These are phyloP conservation scores for Temnothorax ravouxi DNA, from an alignment of 2,888 invertebrate species.

Conservation along the genomic window DNA sequence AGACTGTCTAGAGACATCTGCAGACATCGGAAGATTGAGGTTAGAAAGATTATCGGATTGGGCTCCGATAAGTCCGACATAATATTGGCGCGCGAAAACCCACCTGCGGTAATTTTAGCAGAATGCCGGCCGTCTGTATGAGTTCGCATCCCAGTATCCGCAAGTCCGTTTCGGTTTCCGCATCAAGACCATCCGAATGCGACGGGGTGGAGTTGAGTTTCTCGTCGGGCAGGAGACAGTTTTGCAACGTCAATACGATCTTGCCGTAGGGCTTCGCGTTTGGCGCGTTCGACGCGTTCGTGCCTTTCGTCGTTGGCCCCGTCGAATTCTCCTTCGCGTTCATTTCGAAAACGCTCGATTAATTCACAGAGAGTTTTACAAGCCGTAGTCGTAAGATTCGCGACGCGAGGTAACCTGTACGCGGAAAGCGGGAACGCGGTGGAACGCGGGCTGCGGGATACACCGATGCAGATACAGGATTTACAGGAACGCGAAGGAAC, in stretches of 20 bases:
- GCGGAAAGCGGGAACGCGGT: no score
- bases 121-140: constrained; percentile 98
- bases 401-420: no score
- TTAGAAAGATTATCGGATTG: neutral
- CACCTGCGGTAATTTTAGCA: constrained; percentile 98
- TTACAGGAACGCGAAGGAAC: no score
- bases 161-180: constrained; percentile 96
- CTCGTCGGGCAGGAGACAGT: constrained; percentile 95
- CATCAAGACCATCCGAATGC: constrained; percentile 95
- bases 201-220: constrained; percentile 97
- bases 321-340: constrained; percentile 81
- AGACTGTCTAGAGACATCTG: neutral
- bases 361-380: neutral
- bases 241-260: constrained; percentile 96
- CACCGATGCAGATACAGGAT: no score
- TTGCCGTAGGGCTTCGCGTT: constrained; percentile 91
- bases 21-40: neutral
- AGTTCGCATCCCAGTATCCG: constrained; percentile 98
- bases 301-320: constrained; percentile 67
- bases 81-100: constrained; percentile 63
- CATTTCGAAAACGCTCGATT: constrained; percentile 69
- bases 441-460: no score
- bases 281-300: constrained; percentile 7
- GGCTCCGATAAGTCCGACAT: neutral
- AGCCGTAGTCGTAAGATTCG: no score